Conservation (phyloP, 2,888 invertebrate genomes). For the Sphaeridia pumilis region DNA sequence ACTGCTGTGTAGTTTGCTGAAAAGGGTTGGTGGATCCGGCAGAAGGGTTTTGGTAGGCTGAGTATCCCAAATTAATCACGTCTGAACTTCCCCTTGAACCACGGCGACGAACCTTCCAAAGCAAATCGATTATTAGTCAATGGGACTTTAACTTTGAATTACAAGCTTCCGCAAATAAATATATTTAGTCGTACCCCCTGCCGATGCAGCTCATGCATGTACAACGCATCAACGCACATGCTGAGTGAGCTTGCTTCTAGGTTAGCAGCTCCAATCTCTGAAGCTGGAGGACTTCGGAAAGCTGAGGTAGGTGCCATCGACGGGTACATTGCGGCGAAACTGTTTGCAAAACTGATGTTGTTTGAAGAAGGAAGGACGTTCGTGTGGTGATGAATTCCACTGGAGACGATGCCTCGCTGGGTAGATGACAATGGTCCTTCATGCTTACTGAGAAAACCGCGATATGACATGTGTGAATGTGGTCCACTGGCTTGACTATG, state of each 20-base stretch:
- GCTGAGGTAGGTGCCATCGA: conserved; percentile 14
- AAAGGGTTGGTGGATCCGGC: not conserved
- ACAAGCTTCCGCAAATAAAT: not conserved
- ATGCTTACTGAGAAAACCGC: conserved; percentile 41
- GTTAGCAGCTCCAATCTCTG: conserved; percentile 9
- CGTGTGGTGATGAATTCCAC: conserved; percentile 16
- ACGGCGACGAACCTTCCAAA: not conserved
- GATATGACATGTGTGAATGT: conserved; percentile 27
- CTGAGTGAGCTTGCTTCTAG: conserved; percentile 48
- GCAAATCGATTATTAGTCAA: no score
- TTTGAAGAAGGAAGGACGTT: conserved; percentile 13
- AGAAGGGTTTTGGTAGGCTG: not conserved
- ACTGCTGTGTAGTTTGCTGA: not conserved
- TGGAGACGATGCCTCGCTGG: conserved; percentile 41
- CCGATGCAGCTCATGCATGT: conserved; percentile 69
- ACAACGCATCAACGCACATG: conserved; percentile 75
- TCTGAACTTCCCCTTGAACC: not conserved
- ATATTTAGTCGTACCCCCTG: conserved; percentile 54
- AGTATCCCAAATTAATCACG: not conserved
- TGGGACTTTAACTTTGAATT: not conserved
- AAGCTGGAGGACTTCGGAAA: not conserved
- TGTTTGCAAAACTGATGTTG: conserved; percentile 33
- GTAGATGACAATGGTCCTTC: conserved; percentile 44
- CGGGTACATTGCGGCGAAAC: conserved; percentile 37
- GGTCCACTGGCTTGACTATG: conserved; percentile 3